Evolutionary conservation across 2,113 vertebrate species (phyloP), one percentile per base, ranked within the genome.

Genomic region (Galbula dea): DNA sequence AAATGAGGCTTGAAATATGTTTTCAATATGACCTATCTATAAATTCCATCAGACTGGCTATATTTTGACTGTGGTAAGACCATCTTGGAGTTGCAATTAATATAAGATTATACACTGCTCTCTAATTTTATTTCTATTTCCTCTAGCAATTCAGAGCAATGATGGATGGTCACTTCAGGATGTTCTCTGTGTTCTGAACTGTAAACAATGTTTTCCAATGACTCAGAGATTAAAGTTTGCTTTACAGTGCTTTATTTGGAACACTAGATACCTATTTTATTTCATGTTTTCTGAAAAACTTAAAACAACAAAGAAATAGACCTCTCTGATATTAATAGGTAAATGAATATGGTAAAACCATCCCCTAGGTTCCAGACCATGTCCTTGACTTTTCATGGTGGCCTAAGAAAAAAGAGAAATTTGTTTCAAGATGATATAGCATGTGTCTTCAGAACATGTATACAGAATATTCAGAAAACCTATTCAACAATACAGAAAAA

Each of bases 71-170:
- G 55, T 54, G 46, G 68, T 61, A 83, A 83, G 71, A 79, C 65
- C n/a, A 51, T 94, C 58, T 67, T 83, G 54, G 30, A 86, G 15
- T 67, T 89, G 19, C 43, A 95, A 94, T 96, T 96, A 93, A 93
- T 76, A 86, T 59, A 93, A 92, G 76, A 71, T 62, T 36, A 78
- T 52, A 63, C 62, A 49, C 29, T 88, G 34, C 26, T 79, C 79
- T 79, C 57, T 72, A 22, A 72, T 89, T 91, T 88, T 83, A 65
- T 71, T 93, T 95, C 55, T 72, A 73, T 85, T 92, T 93, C 27
- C 59, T 89, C 57, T 46, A 87, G 52, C 15, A 88, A 41, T 82
- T 59, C 65, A 55, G 32, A 57, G 32, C 10, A 79, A 49, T 89
- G 84, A 87, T 76, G 86, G 59, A 89, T 62, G 41, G 78, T 71